phyloP scores from a whole-genome alignment of 2,797 vertebrate species.

The Paguma larvata region DNA sequence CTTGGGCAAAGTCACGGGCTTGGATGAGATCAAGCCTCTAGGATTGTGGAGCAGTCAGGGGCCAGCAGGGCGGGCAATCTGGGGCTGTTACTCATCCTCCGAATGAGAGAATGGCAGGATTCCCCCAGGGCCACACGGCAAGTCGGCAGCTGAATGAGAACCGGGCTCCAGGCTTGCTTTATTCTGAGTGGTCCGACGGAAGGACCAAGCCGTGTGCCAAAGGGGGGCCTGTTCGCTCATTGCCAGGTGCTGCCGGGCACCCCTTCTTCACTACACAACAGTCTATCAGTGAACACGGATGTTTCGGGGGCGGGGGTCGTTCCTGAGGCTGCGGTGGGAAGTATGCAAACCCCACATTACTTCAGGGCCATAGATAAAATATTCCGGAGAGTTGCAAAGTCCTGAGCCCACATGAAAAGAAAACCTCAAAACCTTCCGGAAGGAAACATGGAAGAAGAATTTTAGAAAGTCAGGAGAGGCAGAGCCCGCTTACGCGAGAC shows the following conservation, averaged over 20 bases:
- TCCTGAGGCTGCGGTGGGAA: neutral
- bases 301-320: neutral
- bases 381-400: neutral
- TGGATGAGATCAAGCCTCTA: neutral
- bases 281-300: neutral
- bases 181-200: too few species aligned
- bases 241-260: neutral
- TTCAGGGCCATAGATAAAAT: neutral
- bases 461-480: neutral
- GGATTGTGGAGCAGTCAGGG: neutral
- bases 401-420: neutral
- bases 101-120: neutral
- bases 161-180: neutral
- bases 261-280: neutral
- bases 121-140: neutral
- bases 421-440: neutral
- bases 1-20: neutral
- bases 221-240: too few species aligned
- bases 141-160: neutral
- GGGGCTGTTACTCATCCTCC: neutral
- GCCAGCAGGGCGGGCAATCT: accelerated
- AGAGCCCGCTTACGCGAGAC: neutral
- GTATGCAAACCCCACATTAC: neutral
- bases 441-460: neutral
- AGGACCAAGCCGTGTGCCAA: neutral